phyloP scores from a whole-genome alignment of 2,888 invertebrate species.

The Augiades crinisus region DNA sequence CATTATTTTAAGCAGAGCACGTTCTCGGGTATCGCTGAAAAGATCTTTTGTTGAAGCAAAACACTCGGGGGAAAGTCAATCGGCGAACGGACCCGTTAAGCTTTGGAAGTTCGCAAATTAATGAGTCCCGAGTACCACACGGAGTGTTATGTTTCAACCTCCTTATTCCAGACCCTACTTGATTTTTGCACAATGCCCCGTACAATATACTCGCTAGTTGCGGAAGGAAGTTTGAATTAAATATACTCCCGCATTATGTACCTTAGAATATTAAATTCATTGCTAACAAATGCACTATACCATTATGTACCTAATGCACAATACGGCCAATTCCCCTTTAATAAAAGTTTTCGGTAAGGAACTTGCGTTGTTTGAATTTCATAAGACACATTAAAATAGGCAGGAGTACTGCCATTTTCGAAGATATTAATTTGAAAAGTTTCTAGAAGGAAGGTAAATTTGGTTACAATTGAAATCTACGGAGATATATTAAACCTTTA shows the following conservation, averaged over 20 bases:
- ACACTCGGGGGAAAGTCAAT: slow-evolving; percentile 74
- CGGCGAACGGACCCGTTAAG: slow-evolving; percentile 51
- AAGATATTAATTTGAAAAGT: neutral
- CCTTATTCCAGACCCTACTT: slow-evolving; percentile 41
- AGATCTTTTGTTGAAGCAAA: slow-evolving; percentile 72
- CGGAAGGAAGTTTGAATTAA: slow-evolving; percentile 21
- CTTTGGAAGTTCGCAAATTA: slow-evolving; percentile 72
- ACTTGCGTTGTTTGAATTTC: neutral
- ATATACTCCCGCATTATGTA: slow-evolving; percentile 1
- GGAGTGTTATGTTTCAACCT: slow-evolving; percentile 54
- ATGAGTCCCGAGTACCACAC: slow-evolving; percentile 55
- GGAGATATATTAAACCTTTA: no score
- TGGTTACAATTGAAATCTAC: neutral
- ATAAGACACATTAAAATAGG: neutral
- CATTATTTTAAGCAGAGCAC: slow-evolving; percentile 71
- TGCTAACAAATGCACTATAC: neutral
- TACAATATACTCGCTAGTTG: slow-evolving; percentile 10
- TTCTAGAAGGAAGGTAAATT: neutral
- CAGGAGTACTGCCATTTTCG: neutral
- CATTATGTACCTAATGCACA: neutral
- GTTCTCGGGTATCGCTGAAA: slow-evolving; percentile 61
- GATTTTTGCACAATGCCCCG: slow-evolving; percentile 28
- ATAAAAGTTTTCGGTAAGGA: neutral
- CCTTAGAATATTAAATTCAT: slow-evolving; percentile 9
- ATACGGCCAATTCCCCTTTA: no score